phyloP scores from a whole-genome alignment of 2,888 invertebrate genomes.

The Troides aeacus region DNA sequence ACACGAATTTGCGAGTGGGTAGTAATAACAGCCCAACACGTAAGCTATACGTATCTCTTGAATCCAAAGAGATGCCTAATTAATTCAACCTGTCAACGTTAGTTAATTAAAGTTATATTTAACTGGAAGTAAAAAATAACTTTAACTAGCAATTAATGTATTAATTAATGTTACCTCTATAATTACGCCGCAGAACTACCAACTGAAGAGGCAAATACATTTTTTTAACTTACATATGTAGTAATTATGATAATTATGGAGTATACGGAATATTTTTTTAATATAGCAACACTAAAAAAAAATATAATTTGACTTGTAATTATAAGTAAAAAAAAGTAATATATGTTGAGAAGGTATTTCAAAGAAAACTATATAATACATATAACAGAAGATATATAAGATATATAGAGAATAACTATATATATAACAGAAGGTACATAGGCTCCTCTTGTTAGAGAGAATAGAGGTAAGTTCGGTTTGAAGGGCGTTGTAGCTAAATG shows the following conservation, averaged over 20 bases:
- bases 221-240: slow-evolving; percentile 5
- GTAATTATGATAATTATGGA: slow-evolving; percentile 19
- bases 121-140: not conserved
- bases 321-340: no score
- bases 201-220: no score
- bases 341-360: no score
- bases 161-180: slow-evolving; percentile 1
- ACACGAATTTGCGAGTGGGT: not conserved
- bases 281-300: not conserved
- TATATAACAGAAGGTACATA: no score
- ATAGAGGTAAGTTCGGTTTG: no score
- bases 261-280: not conserved
- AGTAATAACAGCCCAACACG: not conserved
- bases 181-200: no score
- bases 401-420: no score
- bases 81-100: slow-evolving; percentile 18
- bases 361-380: no score
- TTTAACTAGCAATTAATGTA: slow-evolving; percentile 12
- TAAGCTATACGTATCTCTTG: not conserved
- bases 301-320: not conserved
- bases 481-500: no score
- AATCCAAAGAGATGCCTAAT: not conserved
- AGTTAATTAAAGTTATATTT: slow-evolving; percentile 17
- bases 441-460: no score
- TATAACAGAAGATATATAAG: no score